Evolutionary conservation across 2,797 vertebrate species (phyloP), one percentile per base, ranked within the genome.

Genomic region (Ataeniobius toweri): DNA sequence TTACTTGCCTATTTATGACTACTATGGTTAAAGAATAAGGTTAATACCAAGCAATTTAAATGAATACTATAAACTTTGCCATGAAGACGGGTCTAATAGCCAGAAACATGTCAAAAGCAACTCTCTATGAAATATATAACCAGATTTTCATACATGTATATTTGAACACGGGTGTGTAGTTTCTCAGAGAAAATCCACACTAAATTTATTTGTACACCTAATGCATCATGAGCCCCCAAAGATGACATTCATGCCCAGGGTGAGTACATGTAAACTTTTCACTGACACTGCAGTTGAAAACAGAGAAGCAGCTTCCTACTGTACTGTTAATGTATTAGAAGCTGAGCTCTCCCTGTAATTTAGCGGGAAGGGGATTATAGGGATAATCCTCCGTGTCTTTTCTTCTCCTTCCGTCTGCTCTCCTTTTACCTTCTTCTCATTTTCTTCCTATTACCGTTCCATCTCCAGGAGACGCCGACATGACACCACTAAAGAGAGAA

Each of bases 321-420:
- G 89, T 91, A 91, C 87, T 86, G 53, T 74, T 82, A 79, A 83
- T 86, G 89, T 90, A 86, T 91, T 84, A 87, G 83, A 73, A 53
- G 71, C 77, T 82, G 85, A 88, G 80, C 83, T 87, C 69, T 80
- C 14, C 31, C 71, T 61, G 81, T 91, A 91, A 91, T 90, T 80
- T 91, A 83, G 79, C 24, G 5, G 74, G 73, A n/a, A 70, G 41
- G 56, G 89, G 91, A 93, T 93, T 92, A 92, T 81, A 63, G 65
- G 84, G 92, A 93, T 94, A 94, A 94, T 94, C 92, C 91, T 80
- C 85, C 79, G 9, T 89, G 87, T 89, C 86, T 91, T 89, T 92
- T 89, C 86, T 91, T 88, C 86, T 83, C 74, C 77, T 85, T 75
- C 82, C 75, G 44, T 86, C 70, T 73, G 81, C 36, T 18, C 81